Percentiles rank a stretch among this genome's conserved stretches.
phyloP scores from a whole-genome alignment of 1,140 invertebrate genomes.

The Drusus annulatus region DNA sequence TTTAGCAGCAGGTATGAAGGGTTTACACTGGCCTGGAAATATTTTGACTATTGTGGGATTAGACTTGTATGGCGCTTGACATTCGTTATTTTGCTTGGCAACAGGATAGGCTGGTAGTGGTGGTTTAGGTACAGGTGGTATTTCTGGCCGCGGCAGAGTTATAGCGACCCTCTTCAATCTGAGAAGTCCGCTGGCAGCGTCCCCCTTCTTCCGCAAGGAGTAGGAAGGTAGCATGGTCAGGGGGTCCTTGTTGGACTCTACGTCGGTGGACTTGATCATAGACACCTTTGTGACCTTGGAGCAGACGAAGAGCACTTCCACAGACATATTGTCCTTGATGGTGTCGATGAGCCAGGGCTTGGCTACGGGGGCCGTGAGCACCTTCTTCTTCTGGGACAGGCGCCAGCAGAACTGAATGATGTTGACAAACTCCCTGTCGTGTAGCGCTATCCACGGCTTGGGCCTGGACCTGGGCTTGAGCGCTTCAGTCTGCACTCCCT shows the following conservation, averaged over 20 bases:
- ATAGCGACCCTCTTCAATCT: neutral
- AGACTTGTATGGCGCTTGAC: too few species aligned
- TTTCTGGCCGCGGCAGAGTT: neutral
- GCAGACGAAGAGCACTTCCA: slow-evolving; percentile 12
- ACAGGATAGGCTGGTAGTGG: neutral
- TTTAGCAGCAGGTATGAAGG: too few species aligned
- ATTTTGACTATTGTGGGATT: too few species aligned
- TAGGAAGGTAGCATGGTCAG: neutral
- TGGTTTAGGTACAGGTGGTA: neutral
- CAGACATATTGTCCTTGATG: slow-evolving; percentile 8
- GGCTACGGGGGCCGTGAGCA: slow-evolving; percentile 13
- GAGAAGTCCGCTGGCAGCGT: neutral
- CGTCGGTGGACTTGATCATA: neutral
- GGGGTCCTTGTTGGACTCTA: neutral
- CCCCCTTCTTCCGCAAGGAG: neutral
- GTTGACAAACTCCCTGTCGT: neutral
- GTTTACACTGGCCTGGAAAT: too few species aligned
- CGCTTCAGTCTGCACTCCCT: too few species aligned
- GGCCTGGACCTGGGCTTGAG: too few species aligned
- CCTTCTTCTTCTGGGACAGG: slow-evolving; percentile 2
- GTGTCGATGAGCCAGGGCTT: slow-evolving; percentile 20
- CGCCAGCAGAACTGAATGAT: slow-evolving; percentile 25
- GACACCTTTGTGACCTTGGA: slow-evolving; percentile 16
- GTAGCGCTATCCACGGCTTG: neutral
- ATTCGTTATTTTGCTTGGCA: too few species aligned